These are phyloP conservation scores for Peromyscus melanophrys DNA, from an alignment of 2,797 vertebrate species.

Conservation along the genomic window DNA sequence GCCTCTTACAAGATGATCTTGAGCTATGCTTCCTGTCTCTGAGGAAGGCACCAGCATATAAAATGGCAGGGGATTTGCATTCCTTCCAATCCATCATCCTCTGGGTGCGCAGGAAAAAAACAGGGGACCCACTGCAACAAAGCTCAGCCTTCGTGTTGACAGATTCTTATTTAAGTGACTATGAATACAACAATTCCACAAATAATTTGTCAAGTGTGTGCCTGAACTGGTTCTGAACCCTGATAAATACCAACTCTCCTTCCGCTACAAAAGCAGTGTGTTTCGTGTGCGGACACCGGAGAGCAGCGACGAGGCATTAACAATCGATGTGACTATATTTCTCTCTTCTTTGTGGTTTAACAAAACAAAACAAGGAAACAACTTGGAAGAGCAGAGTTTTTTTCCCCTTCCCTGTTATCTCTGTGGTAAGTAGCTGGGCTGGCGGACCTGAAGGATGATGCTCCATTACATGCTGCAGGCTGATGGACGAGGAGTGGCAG, in stretches of 20 bases:
- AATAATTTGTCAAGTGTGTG: conserved; percentile 99
- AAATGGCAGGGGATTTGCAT: conserved; percentile 99
- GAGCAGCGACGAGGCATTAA: conserved; percentile 88
- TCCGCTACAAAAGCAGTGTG: conserved; percentile 89
- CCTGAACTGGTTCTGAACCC: conserved; percentile 99
- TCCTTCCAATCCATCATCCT: conserved; percentile 98
- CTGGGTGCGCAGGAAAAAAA: conserved; percentile 91
- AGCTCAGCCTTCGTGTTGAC: conserved; percentile 94
- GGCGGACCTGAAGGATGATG: conserved; percentile 77
- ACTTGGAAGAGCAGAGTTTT: conserved; percentile 85
- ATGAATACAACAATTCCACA: conserved; percentile 99
- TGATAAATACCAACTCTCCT: conserved; percentile 92
- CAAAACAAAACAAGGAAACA: conserved; percentile 69
- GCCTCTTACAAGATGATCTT: conserved; percentile 97
- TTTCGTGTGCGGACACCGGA: conserved; percentile 87
- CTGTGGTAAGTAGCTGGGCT: conserved; percentile 75
- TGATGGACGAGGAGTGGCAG: conserved; percentile 48
- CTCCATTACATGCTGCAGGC: conserved; percentile 57
- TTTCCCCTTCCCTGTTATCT: conserved; percentile 7
- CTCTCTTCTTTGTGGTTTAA: conserved; percentile 88
- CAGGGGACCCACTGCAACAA: conserved; percentile 92
- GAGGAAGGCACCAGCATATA: conserved; percentile 96
- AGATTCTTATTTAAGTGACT: conserved; percentile 99
- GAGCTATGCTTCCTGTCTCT: conserved; percentile 96
- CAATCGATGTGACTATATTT: conserved; percentile 90